phyloP scores from a whole-genome alignment of 1,140 invertebrate genomes.

The Catajapyx aquilonaris region DNA sequence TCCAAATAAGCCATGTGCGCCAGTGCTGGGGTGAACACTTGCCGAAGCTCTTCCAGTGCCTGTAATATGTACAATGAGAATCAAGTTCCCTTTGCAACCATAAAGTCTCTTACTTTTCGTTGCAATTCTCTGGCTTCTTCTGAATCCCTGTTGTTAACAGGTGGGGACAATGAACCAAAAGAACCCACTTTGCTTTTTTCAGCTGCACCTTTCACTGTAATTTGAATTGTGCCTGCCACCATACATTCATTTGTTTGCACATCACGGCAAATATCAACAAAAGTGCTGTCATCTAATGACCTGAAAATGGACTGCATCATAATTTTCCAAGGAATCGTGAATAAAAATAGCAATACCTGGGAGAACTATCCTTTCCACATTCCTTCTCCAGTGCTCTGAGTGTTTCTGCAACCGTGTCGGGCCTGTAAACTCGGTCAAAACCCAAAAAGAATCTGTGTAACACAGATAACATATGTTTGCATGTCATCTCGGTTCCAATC shows the following conservation, averaged over 20 bases:
- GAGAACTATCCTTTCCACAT: neutral
- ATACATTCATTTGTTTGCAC: slow-evolving; percentile 29
- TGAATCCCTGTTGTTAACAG: slow-evolving; percentile 9
- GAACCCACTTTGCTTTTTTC: slow-evolving; percentile 1
- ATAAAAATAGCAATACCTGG: neutral
- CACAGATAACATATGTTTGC: slow-evolving; percentile 46
- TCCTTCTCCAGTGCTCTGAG: neutral
- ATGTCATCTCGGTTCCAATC: slow-evolving; percentile 64
- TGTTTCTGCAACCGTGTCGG: slow-evolving; percentile 12
- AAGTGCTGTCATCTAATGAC: slow-evolving; percentile 17
- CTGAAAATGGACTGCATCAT: slow-evolving; percentile 1
- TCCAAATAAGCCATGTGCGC: slow-evolving; percentile 62
- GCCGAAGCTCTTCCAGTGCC: slow-evolving; percentile 51
- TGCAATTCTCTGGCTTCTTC: neutral
- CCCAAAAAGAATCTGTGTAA: slow-evolving; percentile 62
- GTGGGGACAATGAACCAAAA: slow-evolving; percentile 26
- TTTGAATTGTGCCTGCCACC: slow-evolving; percentile 11
- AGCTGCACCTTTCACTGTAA: slow-evolving; percentile 20
- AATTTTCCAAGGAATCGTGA: no score
- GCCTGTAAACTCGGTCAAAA: slow-evolving; percentile 56
- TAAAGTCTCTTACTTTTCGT: no score
- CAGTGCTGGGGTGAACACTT: slow-evolving; percentile 60
- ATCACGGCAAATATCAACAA: slow-evolving; percentile 29
- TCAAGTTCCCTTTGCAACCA: no score
- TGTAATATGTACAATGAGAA: no score